These are phyloP conservation scores for Cosmopolites sordidus DNA, from an alignment of 2,888 invertebrate species.

Conservation along the genomic window DNA sequence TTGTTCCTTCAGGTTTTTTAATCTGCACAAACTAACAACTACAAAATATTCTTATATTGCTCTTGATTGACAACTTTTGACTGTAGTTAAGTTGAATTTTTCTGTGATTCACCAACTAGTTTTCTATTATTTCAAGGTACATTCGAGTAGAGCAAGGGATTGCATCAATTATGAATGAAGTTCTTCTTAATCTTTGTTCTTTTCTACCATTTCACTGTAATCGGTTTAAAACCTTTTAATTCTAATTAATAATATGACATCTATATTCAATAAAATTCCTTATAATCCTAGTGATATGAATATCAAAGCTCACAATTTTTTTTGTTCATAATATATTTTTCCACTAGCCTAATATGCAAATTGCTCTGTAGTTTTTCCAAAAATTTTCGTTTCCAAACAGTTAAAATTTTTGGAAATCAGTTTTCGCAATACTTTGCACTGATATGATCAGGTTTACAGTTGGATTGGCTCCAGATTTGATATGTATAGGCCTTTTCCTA, in stretches of 20 bases:
- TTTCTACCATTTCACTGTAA: neutral
- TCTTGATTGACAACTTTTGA: neutral
- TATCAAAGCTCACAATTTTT: conserved; percentile 25
- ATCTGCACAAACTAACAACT: neutral
- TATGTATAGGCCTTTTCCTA: conserved; percentile 26
- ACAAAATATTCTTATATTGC: neutral
- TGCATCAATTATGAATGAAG: neutral
- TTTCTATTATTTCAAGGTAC: neutral
- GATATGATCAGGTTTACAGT: conserved; percentile 17
- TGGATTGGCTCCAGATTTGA: conserved; percentile 17
- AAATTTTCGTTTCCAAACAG: conserved; percentile 3
- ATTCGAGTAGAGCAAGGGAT: neutral
- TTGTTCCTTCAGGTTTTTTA: neutral
- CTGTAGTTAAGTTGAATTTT: no score
- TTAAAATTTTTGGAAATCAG: conserved; percentile 17
- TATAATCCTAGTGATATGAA: conserved; percentile 21
- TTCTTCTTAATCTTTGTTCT: neutral
- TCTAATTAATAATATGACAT: neutral
- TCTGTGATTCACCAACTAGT: neutral
- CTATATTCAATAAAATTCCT: conserved; percentile 8
- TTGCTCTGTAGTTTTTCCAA: no score
- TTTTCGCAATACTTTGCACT: conserved; percentile 13
- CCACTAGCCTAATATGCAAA: conserved; percentile 16
- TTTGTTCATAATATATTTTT: conserved; percentile 19
- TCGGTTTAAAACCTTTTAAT: neutral